Evolutionary conservation across 2,113 vertebrate species (phyloP).

Genomic region (Candoia aspera): DNA sequence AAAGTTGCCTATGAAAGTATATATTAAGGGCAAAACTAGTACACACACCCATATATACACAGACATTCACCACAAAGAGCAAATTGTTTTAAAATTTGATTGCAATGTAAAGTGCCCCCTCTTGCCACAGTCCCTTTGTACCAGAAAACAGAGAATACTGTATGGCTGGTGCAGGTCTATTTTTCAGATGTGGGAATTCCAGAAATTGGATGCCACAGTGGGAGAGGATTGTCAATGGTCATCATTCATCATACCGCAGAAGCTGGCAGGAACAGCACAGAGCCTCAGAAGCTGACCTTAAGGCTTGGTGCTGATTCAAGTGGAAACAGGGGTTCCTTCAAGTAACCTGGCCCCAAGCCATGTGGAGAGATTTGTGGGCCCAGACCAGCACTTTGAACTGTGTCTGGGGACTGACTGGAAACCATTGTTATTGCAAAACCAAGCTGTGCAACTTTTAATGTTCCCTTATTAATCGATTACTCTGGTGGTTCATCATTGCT

Average conservation of each 20-base stretch:
- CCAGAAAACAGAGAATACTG: neutral
- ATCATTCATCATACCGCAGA: neutral
- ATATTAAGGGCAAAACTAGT: neutral
- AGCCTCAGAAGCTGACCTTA: neutral
- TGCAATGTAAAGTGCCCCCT: neutral
- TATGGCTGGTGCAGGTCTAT: neutral
- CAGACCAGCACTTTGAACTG: neutral
- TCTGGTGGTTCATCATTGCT: neutral
- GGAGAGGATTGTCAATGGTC: neutral
- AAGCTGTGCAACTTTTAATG: neutral
- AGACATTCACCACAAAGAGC: neutral
- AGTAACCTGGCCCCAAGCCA: neutral
- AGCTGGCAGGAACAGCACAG: neutral
- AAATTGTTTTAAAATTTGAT: neutral
- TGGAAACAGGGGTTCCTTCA: neutral
- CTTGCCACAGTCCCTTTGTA: neutral
- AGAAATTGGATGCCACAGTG: neutral
- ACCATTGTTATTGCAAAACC: fast-evolving
- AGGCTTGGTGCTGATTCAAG: neutral
- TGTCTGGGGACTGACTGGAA: neutral
- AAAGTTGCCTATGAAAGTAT: neutral
- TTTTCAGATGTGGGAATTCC: too few relatives aligned
- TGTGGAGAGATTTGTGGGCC: neutral
- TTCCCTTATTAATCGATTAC: fast-evolving
- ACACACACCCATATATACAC: neutral